Conservation (phyloP, 2,888 invertebrate genomes). For the Cosmia trapezina region DNA sequence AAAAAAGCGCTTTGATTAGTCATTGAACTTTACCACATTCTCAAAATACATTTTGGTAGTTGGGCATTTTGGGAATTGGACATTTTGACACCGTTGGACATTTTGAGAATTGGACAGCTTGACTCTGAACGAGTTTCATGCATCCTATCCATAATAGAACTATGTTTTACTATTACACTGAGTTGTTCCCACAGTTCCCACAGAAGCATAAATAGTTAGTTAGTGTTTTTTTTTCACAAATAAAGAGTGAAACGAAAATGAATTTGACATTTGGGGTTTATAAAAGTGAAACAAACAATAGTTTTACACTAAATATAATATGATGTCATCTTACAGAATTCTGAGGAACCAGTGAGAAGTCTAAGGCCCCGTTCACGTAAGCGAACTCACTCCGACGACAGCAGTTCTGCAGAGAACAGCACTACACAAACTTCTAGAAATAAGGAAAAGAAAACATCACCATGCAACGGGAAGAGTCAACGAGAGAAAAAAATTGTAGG, state of each 20-base stretch:
- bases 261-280: background rate
- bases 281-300: background rate
- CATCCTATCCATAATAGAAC: slow-evolving; percentile 7
- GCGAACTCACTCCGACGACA: slow-evolving; percentile 90
- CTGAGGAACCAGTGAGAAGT: slow-evolving; percentile 89
- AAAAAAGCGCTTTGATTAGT: too few relatives aligned
- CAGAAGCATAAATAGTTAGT: background rate
- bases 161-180: background rate
- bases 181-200: background rate
- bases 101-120: too few relatives aligned
- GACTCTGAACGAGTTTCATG: too few relatives aligned
- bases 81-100: too few relatives aligned
- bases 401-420: slow-evolving; percentile 88
- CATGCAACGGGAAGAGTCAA: slow-evolving; percentile 86
- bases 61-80: too few relatives aligned
- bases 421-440: slow-evolving; percentile 68
- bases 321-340: slow-evolving; percentile 71
- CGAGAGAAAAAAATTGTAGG: slow-evolving; percentile 93
- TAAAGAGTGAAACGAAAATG: background rate
- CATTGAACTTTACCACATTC: too few relatives aligned
- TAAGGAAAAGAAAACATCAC: slow-evolving; percentile 81
- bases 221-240: background rate
- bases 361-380: slow-evolving; percentile 91
- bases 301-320: background rate
- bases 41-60: too few relatives aligned